phyloP scores from a whole-genome alignment of 2,113 vertebrate species.

The Oreochromis aureus region DNA sequence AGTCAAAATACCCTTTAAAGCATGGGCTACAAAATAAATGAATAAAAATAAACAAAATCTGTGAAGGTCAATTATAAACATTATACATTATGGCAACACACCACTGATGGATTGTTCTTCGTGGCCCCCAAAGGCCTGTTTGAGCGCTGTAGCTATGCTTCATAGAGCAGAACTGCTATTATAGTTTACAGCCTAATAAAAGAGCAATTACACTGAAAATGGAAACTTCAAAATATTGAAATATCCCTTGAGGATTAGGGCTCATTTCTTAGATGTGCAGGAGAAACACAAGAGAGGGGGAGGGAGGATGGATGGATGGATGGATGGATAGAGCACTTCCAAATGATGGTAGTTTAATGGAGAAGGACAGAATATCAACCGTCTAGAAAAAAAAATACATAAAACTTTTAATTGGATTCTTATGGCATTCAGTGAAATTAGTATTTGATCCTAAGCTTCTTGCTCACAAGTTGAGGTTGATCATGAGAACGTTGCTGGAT shows the following conservation, averaged over 20 bases:
- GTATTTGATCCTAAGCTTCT: too few relatives aligned
- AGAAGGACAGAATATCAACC: too few relatives aligned
- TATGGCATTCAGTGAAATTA: too few relatives aligned
- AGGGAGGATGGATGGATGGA: rapidly evolving
- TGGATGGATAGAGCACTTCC: neutral
- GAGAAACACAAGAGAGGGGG: neutral
- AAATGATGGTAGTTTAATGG: too few relatives aligned
- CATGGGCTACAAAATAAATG: neutral
- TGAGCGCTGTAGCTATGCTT: neutral
- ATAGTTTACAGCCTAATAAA: constrained; percentile 27
- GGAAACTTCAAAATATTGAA: constrained; percentile 1
- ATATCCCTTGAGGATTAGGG: neutral
- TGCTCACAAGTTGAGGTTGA: too few relatives aligned
- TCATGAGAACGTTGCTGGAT: too few relatives aligned
- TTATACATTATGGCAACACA: neutral
- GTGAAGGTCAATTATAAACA: neutral
- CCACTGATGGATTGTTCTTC: neutral
- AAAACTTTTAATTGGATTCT: too few relatives aligned
- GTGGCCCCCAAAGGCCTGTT: neutral
- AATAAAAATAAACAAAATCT: neutral
- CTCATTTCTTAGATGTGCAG: neutral
- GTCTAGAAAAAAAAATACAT: too few relatives aligned
- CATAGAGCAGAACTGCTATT: constrained; percentile 2
- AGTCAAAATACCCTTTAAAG: neutral
- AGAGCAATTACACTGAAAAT: constrained; percentile 16